Base-by-base conservation (phyloP, 2,888 invertebrate species). In the Dorcus parallelipipedus region DNA sequence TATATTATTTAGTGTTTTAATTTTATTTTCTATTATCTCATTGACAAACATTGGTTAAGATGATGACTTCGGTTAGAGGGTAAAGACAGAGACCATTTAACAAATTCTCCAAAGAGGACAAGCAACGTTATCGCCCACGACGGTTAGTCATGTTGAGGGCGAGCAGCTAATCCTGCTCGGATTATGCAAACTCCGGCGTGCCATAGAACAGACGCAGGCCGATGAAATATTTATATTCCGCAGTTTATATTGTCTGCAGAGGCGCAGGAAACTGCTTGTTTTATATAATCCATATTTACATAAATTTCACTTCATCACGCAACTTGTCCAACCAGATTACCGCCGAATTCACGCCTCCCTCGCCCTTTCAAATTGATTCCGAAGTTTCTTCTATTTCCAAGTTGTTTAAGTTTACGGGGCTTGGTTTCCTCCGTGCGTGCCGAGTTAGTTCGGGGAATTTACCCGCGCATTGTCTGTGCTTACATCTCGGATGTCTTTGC, bases 201-300 rank as follows among this genome's bases (percentile, higher is more conserved):
- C 64, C 66, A 23, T 45, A 9, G 20, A 45, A 45, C 45, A 45
- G 10, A 45, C 56, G 56, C 62, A 54, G 63, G 63, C 59, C 61
- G 59, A 58, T 64, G 67, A 69, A 69, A 68, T 70, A 69, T 69
- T 70, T 70, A 71, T 71, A 69, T 69, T 69, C 67, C 62, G 40
- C 63, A 54, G 64, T 68, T 69, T 71, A 71, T 68, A 66, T 68
- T 68, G 69, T 71, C 69, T 68, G 66, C 67, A 67, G 45, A 17
- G 45, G 14, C 20, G 61, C 60, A 57, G 60, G 60, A 56, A 59
- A 57, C 59, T 61, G 54, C 59, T 55, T 61, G 63, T 66, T 66
- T 66, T 64, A 64, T 65, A 69, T 71, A 73, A 72, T 71, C 73
- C 69, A 61, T 67, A 73, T 74, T 74, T 74, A 72, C 73, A 74